A percentile compares a stretch with the other conserved stretches of the same genome.
phyloP scores from a whole-genome alignment of 1,140 invertebrate genomes.

The Euschistus heros region DNA sequence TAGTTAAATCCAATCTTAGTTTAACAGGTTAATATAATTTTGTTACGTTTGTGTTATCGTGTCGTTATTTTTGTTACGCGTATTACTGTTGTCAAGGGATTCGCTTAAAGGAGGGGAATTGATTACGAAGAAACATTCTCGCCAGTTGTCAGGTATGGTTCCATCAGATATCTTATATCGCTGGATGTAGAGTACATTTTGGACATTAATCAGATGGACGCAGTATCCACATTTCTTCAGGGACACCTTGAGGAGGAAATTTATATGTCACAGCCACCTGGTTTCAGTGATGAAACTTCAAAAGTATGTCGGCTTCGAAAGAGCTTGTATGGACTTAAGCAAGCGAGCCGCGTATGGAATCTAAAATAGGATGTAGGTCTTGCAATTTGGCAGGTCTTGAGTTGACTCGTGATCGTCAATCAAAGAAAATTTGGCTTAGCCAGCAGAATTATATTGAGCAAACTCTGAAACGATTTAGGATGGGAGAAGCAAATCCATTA shows the following conservation, averaged over 20 bases:
- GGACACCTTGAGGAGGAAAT: constrained; percentile 35
- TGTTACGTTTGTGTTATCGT: too few relatives aligned
- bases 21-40: too few relatives aligned
- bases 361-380: background rate
- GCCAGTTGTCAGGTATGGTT: constrained; percentile 31
- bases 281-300: too few relatives aligned
- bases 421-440: too few relatives aligned
- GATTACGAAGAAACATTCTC: constrained; percentile 36
- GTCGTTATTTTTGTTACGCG: too few relatives aligned
- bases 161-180: constrained; percentile 35
- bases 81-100: constrained; percentile 39
- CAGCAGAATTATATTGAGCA: too few relatives aligned
- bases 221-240: constrained; percentile 36
- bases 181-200: constrained; percentile 32
- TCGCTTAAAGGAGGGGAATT: constrained; percentile 32
- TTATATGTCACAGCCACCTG: constrained; percentile 35
- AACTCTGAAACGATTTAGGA: too few relatives aligned
- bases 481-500: too few relatives aligned
- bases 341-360: background rate
- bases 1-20: too few relatives aligned
- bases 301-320: background rate
- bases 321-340: background rate
- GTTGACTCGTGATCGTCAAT: background rate
- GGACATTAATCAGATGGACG: constrained; percentile 33
- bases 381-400: background rate